A percentile compares a stretch with the other conserved stretches of the same genome.
phyloP scores from a whole-genome alignment of 2,113 vertebrate genomes.

The Oxyura jamaicensis region DNA sequence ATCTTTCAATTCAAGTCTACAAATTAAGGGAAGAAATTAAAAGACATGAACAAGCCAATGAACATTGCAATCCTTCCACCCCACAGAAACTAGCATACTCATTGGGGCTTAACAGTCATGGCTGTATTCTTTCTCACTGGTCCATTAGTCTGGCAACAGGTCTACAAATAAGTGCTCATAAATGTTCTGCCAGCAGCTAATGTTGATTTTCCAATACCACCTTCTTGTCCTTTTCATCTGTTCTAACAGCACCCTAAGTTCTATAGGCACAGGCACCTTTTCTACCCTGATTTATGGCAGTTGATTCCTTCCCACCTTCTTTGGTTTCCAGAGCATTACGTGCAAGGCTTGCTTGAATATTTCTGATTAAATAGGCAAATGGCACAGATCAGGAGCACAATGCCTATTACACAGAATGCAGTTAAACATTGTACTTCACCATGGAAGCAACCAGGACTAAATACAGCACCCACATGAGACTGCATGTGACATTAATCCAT shows the following conservation, averaged over 20 bases:
- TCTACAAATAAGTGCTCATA: not conserved
- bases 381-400: not conserved
- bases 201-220: not conserved
- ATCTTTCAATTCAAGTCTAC: slow-evolving; percentile 38
- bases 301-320: not conserved
- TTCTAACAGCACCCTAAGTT: not conserved
- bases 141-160: not conserved
- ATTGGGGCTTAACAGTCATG: not conserved
- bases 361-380: not conserved
- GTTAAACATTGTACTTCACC: not conserved
- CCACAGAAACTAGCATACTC: not conserved
- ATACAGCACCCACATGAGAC: not conserved
- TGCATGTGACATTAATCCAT: not conserved
- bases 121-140: not conserved
- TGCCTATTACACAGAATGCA: not conserved
- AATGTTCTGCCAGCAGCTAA: not conserved
- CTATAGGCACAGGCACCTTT: accelerated
- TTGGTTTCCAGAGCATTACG: not conserved
- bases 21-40: slow-evolving; percentile 50
- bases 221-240: not conserved
- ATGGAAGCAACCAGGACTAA: not conserved
- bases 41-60: slow-evolving; percentile 5
- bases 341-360: not conserved
- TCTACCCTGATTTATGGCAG: not conserved
- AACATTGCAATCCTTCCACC: not conserved